Evolutionary conservation across 2,113 vertebrate species (phyloP).

Genomic region (Ochotona princeps): DNA sequence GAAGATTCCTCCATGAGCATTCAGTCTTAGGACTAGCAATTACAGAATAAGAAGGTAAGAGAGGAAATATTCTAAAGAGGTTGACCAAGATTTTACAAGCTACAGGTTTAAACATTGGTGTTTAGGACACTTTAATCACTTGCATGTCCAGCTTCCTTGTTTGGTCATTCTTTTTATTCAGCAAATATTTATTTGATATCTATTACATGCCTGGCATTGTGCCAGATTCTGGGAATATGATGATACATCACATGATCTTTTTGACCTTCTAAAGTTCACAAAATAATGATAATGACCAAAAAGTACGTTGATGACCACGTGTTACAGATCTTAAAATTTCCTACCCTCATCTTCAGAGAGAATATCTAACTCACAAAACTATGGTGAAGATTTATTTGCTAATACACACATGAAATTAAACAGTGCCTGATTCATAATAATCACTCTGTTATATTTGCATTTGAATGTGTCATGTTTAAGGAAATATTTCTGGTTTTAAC

Average conservation of each 20-base stretch:
- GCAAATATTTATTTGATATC: constrained; percentile 11
- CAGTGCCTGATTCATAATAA: neutral
- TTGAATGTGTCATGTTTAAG: neutral
- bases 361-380: neutral
- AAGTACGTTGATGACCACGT: neutral
- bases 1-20: neutral
- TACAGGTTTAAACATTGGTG: neutral
- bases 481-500: neutral
- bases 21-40: neutral
- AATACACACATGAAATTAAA: neutral
- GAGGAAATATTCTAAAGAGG: neutral
- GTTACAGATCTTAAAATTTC: no score
- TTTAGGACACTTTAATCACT: neutral
- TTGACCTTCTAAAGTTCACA: neutral
- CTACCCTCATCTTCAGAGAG: neutral
- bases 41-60: neutral
- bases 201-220: neutral
- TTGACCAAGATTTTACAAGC: neutral
- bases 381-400: neutral
- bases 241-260: neutral
- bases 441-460: neutral
- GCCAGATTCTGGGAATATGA: neutral
- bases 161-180: neutral
- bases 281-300: neutral
- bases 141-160: neutral